phyloP scores from a whole-genome alignment of 2,888 invertebrate genomes.

The Schizaphis graminum region DNA sequence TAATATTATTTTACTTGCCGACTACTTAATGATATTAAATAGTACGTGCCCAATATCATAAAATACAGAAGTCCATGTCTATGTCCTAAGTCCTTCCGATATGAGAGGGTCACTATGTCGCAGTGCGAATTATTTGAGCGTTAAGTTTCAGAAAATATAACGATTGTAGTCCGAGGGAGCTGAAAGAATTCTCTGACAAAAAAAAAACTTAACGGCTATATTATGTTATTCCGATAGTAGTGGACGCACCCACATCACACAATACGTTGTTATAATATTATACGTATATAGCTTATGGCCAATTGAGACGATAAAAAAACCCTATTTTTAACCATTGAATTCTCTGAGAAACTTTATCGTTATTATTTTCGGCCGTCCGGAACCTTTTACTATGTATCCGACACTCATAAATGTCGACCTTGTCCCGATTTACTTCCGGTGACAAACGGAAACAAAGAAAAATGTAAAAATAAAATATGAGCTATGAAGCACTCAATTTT shows the following conservation, averaged over 20 bases:
- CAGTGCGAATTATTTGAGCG: neutral
- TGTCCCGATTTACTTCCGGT: neutral
- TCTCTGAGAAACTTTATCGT: neutral
- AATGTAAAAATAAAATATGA: neutral
- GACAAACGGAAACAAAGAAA: neutral
- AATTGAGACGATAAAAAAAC: neutral
- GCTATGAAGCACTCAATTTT: neutral
- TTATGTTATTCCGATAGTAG: neutral
- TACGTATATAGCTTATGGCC: neutral
- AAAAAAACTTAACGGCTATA: neutral
- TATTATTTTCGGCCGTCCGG: neutral
- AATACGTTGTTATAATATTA: neutral
- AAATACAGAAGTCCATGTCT: neutral
- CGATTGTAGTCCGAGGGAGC: neutral
- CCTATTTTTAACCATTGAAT: neutral
- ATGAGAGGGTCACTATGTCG: neutral
- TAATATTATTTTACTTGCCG: neutral
- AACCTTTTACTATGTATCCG: neutral
- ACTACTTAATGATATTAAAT: neutral
- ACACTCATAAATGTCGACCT: neutral
- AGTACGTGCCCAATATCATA: neutral
- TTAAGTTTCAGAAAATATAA: neutral
- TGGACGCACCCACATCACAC: neutral
- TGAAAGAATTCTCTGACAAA: neutral
- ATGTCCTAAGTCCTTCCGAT: neutral